Percentiles rank a stretch among this genome's conserved stretches.
Evolutionary conservation across 2,113 vertebrate genomes (phyloP).

Genomic region (Steatornis caripensis): DNA sequence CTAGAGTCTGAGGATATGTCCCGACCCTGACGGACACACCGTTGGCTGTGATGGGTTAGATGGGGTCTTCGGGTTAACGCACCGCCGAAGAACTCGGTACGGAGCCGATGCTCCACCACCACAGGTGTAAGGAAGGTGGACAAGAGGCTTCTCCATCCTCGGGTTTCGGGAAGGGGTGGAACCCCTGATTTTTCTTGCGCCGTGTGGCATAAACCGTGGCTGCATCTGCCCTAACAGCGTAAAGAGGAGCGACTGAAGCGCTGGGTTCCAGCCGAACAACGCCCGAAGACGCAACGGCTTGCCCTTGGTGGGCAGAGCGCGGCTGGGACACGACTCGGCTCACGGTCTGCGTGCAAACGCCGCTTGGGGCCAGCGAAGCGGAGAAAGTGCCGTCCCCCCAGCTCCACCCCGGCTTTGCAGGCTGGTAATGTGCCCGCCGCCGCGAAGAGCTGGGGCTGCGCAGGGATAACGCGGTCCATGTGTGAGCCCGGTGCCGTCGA

Average conservation of each 20-base stretch:
- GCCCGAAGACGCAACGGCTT: accelerated
- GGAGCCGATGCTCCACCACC: neutral
- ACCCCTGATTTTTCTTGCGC: no score
- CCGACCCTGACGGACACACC: accelerated
- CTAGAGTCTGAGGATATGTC: neutral
- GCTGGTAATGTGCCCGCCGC: no score
- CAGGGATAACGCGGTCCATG: neutral
- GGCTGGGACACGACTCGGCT: accelerated
- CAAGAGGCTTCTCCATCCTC: neutral
- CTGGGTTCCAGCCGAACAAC: accelerated
- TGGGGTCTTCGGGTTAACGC: neutral
- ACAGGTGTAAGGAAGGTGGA: accelerated
- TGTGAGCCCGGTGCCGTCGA: neutral
- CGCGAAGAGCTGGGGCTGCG: neutral
- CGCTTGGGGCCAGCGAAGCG: accelerated
- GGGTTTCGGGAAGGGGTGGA: neutral
- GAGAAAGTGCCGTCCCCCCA: neutral
- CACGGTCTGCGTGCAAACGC: accelerated
- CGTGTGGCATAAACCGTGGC: neutral
- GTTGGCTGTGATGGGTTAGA: no score
- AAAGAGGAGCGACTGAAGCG: accelerated
- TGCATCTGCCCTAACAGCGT: accelerated
- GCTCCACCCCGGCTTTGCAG: neutral
- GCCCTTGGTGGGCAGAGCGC: accelerated
- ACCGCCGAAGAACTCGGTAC: accelerated